Conservation (phyloP, 2,113 vertebrate genomes). For the Pseudorectes ferrugineus region DNA sequence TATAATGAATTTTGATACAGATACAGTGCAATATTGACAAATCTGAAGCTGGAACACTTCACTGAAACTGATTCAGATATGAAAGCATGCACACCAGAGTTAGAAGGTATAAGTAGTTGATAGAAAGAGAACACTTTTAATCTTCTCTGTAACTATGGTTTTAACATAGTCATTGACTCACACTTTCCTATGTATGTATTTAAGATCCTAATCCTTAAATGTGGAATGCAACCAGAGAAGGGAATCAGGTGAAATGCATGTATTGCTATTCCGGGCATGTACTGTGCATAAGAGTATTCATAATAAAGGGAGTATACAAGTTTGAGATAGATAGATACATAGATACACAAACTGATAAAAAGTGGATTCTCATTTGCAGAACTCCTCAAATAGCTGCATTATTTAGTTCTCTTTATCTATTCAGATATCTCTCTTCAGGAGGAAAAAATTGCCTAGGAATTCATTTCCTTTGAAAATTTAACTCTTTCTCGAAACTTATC, state of each 20-base stretch:
- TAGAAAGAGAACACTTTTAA: background rate
- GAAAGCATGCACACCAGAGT: background rate
- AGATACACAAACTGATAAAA: constrained; percentile 38
- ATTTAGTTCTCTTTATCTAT: background rate
- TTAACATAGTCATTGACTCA: background rate
- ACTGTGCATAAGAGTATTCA: background rate
- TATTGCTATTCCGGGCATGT: background rate
- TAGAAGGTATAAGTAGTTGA: background rate
- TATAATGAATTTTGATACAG: background rate
- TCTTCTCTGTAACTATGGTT: background rate
- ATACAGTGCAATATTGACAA: background rate
- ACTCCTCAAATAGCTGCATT: background rate
- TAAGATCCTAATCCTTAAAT: constrained; percentile 24
- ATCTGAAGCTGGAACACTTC: background rate
- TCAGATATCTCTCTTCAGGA: background rate
- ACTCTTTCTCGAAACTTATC: background rate
- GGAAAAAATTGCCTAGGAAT: background rate
- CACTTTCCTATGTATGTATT: background rate
- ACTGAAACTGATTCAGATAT: background rate
- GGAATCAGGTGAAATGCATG: background rate
- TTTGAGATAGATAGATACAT: background rate
- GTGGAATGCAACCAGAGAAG: background rate
- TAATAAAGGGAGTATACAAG: background rate
- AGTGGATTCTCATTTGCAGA: background rate
- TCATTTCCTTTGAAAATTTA: background rate